Percentiles rank a stretch among this genome's conserved stretches.
Conservation (phyloP, 1,140 invertebrate species). For the Drosophila kurseongensis region DNA sequence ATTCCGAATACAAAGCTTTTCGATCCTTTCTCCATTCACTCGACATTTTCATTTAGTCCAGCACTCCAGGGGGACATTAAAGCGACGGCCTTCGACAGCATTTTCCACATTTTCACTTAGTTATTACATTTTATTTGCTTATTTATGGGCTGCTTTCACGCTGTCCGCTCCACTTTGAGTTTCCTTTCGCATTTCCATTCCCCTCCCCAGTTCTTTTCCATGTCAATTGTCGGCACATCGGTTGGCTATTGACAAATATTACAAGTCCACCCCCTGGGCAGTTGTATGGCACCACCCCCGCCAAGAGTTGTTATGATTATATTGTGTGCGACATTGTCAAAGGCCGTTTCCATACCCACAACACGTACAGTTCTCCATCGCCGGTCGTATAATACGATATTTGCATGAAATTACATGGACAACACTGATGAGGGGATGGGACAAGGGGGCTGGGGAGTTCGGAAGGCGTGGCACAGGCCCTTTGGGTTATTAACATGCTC, state of each 20-base stretch:
- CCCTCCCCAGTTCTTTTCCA: slow-evolving; percentile 11
- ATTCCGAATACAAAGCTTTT: slow-evolving; percentile 22
- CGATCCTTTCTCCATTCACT: slow-evolving; percentile 31
- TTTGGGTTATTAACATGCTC: slow-evolving; percentile 80
- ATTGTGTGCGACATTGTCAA: slow-evolving; percentile 66
- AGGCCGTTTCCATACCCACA: slow-evolving; percentile 73
- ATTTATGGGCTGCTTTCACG: slow-evolving; percentile 63
- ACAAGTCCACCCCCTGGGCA: slow-evolving; percentile 29
- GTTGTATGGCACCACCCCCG: neutral
- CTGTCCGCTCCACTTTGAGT: slow-evolving; percentile 34
- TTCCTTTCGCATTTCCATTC: slow-evolving; percentile 16
- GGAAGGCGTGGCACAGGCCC: slow-evolving; percentile 19
- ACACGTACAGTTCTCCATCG: slow-evolving; percentile 66
- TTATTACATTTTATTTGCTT: slow-evolving; percentile 77
- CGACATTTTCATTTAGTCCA: slow-evolving; percentile 41
- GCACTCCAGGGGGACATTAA: slow-evolving; percentile 54
- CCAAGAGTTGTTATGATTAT: slow-evolving; percentile 70
- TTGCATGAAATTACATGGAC: slow-evolving; percentile 77
- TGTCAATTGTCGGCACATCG: slow-evolving; percentile 73
- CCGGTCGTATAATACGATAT: slow-evolving; percentile 74
- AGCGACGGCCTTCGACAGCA: slow-evolving; percentile 20
- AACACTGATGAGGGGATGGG: slow-evolving; percentile 16
- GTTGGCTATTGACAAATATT: slow-evolving; percentile 78
- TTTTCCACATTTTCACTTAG: slow-evolving; percentile 74
- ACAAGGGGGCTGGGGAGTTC: neutral